phyloP scores from a whole-genome alignment of 2,888 invertebrate genomes.

The Neocrepidodera transversa region DNA sequence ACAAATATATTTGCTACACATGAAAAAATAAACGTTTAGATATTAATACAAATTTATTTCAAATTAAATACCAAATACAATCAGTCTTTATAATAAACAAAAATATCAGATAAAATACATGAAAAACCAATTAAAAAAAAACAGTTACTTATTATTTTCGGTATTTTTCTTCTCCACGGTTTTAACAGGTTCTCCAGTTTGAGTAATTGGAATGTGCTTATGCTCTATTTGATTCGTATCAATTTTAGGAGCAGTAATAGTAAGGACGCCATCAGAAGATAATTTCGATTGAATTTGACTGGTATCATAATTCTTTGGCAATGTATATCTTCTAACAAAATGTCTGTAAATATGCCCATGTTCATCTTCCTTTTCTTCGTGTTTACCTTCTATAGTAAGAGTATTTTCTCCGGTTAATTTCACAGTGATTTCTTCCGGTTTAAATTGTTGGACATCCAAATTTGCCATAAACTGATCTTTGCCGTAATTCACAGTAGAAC shows the following conservation, averaged over 20 bases:
- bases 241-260: conserved; percentile 68
- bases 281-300: no score
- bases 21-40: no score
- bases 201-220: no score
- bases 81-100: not conserved
- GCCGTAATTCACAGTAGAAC: conserved; percentile 60
- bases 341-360: conserved; percentile 80
- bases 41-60: no score
- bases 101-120: no score
- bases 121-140: no score
- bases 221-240: conserved; percentile 18
- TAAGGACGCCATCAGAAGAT: conserved; percentile 77
- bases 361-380: conserved; percentile 76
- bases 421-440: no score
- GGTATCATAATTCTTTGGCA: conserved; percentile 78
- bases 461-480: conserved; percentile 74
- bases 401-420: no score
- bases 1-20: no score
- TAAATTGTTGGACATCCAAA: conserved; percentile 78
- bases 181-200: conserved; percentile 16
- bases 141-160: not conserved
- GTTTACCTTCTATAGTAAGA: conserved; percentile 81
- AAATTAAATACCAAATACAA: not conserved
- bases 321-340: conserved; percentile 74
- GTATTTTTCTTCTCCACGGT: not conserved